phyloP scores from a whole-genome alignment of 2,888 invertebrate species.

The Pogonocherus hispidulus region DNA sequence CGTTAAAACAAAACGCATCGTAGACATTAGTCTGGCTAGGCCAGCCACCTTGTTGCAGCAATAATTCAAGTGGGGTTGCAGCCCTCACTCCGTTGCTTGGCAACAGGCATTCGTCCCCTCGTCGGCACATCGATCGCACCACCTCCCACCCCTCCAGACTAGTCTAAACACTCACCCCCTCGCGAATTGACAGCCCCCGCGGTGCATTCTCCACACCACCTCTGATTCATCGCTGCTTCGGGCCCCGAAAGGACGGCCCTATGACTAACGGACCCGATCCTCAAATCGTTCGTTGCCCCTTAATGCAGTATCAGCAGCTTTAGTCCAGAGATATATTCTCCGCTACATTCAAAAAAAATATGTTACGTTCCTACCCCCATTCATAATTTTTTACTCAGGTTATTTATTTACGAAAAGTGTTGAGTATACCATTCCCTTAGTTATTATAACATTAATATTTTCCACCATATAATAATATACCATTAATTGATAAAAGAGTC shows the following conservation, averaged over 20 bases:
- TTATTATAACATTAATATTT: too few species aligned
- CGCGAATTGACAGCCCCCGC: conserved; percentile 64
- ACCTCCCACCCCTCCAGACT: conserved; percentile 69
- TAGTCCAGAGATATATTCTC: neutral
- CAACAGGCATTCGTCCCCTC: conserved; percentile 67
- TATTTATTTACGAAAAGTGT: too few species aligned
- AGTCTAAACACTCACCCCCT: conserved; percentile 67
- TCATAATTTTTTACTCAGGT: too few species aligned
- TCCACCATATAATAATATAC: too few species aligned
- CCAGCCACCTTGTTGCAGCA: conserved; percentile 66
- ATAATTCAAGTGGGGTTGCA: conserved; percentile 71
- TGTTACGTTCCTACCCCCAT: too few species aligned
- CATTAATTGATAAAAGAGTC: too few species aligned
- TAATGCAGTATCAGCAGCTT: conserved; percentile 15
- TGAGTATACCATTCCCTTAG: too few species aligned
- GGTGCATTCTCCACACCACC: conserved; percentile 56
- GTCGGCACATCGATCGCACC: conserved; percentile 67
- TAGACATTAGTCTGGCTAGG: conserved; percentile 48
- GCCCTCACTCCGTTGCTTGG: conserved; percentile 69
- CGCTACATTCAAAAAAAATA: too few species aligned
- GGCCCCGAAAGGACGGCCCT: conserved; percentile 15
- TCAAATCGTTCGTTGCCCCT: conserved; percentile 48
- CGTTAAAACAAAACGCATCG: conserved; percentile 35
- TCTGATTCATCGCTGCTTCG: conserved; percentile 55
- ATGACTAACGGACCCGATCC: conserved; percentile 43